These are phyloP conservation scores for Girardinus metallicus DNA, from an alignment of 2,797 vertebrate genomes.

Conservation along the genomic window DNA sequence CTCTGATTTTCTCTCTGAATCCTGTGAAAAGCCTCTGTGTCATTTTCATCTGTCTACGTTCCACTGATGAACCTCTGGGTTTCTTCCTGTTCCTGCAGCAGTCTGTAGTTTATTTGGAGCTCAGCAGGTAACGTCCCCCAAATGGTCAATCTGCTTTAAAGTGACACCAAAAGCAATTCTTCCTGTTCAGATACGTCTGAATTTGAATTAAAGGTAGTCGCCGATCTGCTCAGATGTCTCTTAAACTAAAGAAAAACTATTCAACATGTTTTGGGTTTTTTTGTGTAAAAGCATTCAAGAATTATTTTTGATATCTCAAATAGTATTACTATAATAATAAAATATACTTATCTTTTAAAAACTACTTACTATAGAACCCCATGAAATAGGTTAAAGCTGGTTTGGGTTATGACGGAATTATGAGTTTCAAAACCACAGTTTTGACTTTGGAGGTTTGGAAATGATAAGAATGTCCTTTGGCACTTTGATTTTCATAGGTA, in stretches of 20 bases:
- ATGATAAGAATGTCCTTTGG: not conserved
- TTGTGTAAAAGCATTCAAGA: conserved; percentile 3
- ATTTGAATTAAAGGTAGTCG: not conserved
- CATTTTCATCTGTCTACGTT: conserved; percentile 7
- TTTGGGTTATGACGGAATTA: not conserved
- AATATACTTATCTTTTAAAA: not conserved
- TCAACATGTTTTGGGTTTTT: not conserved
- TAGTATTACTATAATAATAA: not conserved
- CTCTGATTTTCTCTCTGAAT: not conserved
- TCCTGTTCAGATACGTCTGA: not conserved
- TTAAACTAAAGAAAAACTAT: conserved; percentile 41
- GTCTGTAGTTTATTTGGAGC: not conserved
- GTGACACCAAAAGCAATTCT: conserved; percentile 4
- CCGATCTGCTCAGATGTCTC: conserved; percentile 17
- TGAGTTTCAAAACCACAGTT: not conserved
- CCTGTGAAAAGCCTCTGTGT: not conserved
- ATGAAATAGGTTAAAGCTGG: not conserved
- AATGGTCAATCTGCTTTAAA: conserved; percentile 7
- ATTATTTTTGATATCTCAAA: not conserved
- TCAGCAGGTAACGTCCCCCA: not conserved
- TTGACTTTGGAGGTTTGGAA: not conserved
- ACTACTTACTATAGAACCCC: not conserved
- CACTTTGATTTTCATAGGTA: not conserved
- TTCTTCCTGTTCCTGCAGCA: conserved; percentile 9
- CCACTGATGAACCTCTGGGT: no score